These are phyloP conservation scores for Paracentrotus lividus DNA, from an alignment of 53 echinoderm and acorn worm species.

Conservation along the genomic window DNA sequence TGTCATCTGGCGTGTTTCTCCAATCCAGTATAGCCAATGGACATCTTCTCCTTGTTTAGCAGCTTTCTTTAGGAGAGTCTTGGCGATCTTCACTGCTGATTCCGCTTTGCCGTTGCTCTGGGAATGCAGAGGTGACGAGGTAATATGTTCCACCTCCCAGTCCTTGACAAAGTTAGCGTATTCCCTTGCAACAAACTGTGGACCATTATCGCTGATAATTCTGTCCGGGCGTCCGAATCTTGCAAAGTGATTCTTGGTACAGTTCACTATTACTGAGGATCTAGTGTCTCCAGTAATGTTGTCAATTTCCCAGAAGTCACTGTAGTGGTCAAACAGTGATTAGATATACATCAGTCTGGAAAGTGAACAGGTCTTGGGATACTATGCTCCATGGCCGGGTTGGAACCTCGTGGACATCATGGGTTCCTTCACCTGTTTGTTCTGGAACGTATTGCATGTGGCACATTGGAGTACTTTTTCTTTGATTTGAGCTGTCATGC, in stretches of 20 bases:
- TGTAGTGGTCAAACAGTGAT: slow-evolving; percentile 66
- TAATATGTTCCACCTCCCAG: slow-evolving; percentile 75
- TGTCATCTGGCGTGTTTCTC: slow-evolving; percentile 59
- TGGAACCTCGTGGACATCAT: slow-evolving; percentile 51
- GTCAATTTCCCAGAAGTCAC: slow-evolving; percentile 70
- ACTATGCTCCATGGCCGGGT: slow-evolving; percentile 53
- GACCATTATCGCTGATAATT: slow-evolving; percentile 70
- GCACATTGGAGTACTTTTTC: slow-evolving; percentile 66
- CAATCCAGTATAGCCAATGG: slow-evolving; percentile 73
- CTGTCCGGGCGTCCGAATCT: slow-evolving; percentile 58
- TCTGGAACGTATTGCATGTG: slow-evolving; percentile 67
- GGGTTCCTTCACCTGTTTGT: slow-evolving; percentile 44
- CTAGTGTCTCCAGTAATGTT: slow-evolving; percentile 56
- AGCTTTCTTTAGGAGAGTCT: slow-evolving; percentile 65
- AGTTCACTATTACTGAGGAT: slow-evolving; percentile 57
- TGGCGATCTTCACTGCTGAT: slow-evolving; percentile 74
- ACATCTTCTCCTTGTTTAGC: slow-evolving; percentile 57
- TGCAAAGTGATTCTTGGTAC: slow-evolving; percentile 69
- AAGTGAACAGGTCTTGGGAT: slow-evolving; percentile 59
- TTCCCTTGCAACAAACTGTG: slow-evolving; percentile 72
- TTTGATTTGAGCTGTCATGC: slow-evolving; percentile 70
- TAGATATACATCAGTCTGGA: slow-evolving; percentile 55
- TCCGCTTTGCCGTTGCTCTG: slow-evolving; percentile 77
- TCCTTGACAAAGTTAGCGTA: slow-evolving; percentile 66
- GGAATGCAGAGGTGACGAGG: slow-evolving; percentile 64